Conservation (phyloP, 2,797 vertebrate genomes). For the Phoeniculus purpureus region DNA sequence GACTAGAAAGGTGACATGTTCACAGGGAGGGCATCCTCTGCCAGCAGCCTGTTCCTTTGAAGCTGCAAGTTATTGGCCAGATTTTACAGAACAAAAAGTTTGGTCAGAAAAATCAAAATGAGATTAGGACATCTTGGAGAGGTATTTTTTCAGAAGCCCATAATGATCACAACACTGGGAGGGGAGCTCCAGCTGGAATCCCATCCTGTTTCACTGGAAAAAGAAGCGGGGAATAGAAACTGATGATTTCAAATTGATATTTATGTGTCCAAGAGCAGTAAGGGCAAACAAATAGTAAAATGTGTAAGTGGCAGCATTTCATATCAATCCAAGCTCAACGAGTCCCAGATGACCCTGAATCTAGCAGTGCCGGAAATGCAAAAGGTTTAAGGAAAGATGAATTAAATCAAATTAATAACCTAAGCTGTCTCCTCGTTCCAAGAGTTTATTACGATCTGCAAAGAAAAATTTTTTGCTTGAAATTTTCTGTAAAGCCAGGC, state of each 20-base stretch:
- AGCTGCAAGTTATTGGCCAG: neutral
- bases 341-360: neutral
- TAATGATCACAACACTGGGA: neutral
- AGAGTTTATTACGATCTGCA: neutral
- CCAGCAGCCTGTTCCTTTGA: neutral
- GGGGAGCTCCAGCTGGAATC: neutral
- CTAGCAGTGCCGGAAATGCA: neutral
- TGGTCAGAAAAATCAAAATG: neutral
- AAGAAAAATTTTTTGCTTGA: neutral
- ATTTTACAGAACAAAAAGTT: neutral
- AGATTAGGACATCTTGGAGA: neutral
- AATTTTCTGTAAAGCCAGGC: neutral
- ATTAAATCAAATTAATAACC: neutral
- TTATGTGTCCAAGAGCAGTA: neutral
- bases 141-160: neutral
- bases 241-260: neutral
- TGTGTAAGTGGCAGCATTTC: neutral
- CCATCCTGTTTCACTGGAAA: neutral
- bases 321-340: neutral
- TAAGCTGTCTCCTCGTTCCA: neutral
- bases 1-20: neutral
- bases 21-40: neutral
- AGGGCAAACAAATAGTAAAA: neutral
- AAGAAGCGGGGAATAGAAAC: neutral
- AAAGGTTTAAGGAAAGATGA: neutral